Conservation (phyloP, 2,113 vertebrate genomes). For the Aldabrachelys gigantea region DNA sequence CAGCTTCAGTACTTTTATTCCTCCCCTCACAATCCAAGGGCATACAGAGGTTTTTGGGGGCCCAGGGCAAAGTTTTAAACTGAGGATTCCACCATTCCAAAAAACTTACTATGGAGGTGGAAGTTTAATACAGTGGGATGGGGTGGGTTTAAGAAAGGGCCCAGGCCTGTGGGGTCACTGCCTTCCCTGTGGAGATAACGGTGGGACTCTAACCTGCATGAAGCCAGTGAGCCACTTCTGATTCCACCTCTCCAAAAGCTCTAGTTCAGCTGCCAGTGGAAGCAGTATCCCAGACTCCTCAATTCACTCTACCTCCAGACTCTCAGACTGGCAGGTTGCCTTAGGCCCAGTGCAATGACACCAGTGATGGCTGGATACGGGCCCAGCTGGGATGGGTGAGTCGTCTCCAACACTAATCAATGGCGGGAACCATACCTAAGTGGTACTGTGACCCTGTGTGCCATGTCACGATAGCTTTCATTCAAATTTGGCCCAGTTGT, state of each 20-base stretch:
- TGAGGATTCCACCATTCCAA: not conserved
- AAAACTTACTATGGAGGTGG: not conserved
- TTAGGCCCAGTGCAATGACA: not conserved
- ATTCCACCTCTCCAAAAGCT: not conserved
- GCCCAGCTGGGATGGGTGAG: not conserved
- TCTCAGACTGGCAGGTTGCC: not conserved
- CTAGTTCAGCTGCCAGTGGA: not conserved
- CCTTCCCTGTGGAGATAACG: not conserved
- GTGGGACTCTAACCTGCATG: not conserved
- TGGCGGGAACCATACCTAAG: not conserved
- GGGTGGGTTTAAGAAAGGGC: not conserved
- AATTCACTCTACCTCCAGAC: not conserved
- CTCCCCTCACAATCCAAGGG: conserved; percentile 19
- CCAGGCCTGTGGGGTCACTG: not conserved
- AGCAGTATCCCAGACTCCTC: not conserved
- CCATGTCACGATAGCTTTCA: not conserved
- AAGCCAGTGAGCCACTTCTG: not conserved
- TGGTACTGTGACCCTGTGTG: not conserved
- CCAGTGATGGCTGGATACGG: not conserved
- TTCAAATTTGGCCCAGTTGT: not conserved
- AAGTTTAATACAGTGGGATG: not conserved
- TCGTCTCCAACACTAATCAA: not conserved
- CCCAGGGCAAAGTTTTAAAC: not conserved
- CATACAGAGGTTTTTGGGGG: not conserved
- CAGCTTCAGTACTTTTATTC: conserved; percentile 74